phyloP scores from a whole-genome alignment of 1,140 invertebrate genomes.

The Scaptodrosophila lebanonensis region DNA sequence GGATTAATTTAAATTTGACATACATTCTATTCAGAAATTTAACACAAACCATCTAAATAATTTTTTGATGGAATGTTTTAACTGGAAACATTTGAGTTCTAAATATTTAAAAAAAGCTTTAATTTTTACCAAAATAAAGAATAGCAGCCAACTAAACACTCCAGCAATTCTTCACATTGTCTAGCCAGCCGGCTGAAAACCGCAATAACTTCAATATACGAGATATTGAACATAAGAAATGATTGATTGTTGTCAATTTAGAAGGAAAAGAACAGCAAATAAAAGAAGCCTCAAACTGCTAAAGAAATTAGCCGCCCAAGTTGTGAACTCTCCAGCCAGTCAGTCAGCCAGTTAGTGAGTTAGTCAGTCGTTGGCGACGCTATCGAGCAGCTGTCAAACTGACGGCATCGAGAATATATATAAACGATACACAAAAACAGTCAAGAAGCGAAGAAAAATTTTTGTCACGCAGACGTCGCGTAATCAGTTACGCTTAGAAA shows the following conservation, averaged over 20 bases:
- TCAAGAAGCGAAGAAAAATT: conserved; percentile 32
- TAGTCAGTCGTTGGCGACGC: conserved; percentile 24
- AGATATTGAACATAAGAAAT: conserved; percentile 24
- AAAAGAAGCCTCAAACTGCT: too few species aligned
- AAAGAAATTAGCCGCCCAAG: conserved; percentile 53
- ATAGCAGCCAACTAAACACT: too few species aligned
- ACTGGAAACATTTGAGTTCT: too few species aligned
- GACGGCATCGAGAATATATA: conserved; percentile 53
- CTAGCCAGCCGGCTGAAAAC: too few species aligned
- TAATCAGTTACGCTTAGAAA: conserved; percentile 74
- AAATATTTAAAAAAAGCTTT: conserved; percentile 6
- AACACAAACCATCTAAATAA: too few species aligned
- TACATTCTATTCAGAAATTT: too few species aligned
- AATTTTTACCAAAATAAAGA: not conserved
- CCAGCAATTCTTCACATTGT: too few species aligned
- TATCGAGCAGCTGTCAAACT: conserved; percentile 54
- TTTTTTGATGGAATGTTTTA: too few species aligned
- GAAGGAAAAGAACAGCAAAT: conserved; percentile 15
- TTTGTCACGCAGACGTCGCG: conserved; percentile 61
- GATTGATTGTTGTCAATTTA: conserved; percentile 48
- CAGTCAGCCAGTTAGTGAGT: not conserved
- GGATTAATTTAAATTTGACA: too few species aligned
- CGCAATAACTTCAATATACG: conserved; percentile 7
- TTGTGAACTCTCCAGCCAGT: conserved; percentile 18
- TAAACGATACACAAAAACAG: conserved; percentile 59